Conservation (phyloP, 2,113 vertebrate species). For the Polypterus senegalus region DNA sequence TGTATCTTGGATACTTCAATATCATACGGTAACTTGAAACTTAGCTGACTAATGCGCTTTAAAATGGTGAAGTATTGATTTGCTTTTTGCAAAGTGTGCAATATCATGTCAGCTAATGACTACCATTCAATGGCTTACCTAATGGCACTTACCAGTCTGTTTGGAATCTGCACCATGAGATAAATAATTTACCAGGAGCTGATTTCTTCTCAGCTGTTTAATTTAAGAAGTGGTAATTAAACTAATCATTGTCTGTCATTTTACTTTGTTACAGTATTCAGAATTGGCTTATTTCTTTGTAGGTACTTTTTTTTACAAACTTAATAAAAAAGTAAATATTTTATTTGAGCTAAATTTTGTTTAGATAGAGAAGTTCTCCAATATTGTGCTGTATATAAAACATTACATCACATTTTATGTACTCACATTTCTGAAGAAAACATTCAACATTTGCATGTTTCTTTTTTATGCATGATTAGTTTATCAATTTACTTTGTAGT, state of each 20-base stretch:
- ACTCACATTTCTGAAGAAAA: too few relatives aligned
- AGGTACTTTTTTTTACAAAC: background rate
- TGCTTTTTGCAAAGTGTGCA: background rate
- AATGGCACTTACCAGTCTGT: background rate
- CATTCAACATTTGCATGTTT: too few relatives aligned
- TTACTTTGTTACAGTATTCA: background rate
- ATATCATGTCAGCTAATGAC: background rate
- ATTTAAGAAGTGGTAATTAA: background rate
- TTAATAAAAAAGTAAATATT: background rate
- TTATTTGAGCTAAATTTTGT: too few relatives aligned
- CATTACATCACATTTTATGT: too few relatives aligned
- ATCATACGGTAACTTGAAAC: background rate
- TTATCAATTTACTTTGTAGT: too few relatives aligned
- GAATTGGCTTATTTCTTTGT: background rate
- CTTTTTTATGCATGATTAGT: too few relatives aligned
- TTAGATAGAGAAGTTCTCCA: too few relatives aligned
- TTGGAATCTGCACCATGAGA: background rate
- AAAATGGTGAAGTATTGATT: background rate
- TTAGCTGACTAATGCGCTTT: background rate
- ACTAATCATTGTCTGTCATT: conserved; percentile 1
- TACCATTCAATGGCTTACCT: background rate
- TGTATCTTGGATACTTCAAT: background rate
- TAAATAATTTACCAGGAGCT: background rate
- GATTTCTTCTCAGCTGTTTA: background rate
- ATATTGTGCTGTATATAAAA: too few relatives aligned